phyloP scores from a whole-genome alignment of 2,888 invertebrate species.

The Polymixis lichenea region DNA sequence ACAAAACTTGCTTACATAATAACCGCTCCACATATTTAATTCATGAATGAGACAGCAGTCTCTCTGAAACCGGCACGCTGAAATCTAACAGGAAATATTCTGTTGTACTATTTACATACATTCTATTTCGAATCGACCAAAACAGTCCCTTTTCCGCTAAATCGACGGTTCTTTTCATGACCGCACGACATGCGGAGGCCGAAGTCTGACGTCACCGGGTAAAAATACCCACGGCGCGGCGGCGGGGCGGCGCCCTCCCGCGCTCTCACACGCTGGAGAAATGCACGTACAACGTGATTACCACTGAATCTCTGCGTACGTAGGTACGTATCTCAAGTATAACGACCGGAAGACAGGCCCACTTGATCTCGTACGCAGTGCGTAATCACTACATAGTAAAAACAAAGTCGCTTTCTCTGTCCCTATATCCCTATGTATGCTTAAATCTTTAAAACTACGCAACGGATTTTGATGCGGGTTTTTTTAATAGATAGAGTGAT shows the following conservation, averaged over 20 bases:
- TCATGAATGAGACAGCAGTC: slow-evolving; percentile 11
- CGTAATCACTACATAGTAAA: too few relatives aligned
- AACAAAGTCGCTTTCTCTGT: too few relatives aligned
- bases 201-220: slow-evolving; percentile 79
- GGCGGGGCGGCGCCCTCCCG: slow-evolving; percentile 66
- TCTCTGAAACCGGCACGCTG: background rate
- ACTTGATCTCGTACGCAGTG: slow-evolving; percentile 20
- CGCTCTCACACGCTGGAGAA: slow-evolving; percentile 75
- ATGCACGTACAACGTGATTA: slow-evolving; percentile 65
- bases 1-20: background rate
- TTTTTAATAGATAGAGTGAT: too few relatives aligned
- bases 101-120: slow-evolving; percentile 2
- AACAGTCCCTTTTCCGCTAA: slow-evolving; percentile 58
- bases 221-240: slow-evolving; percentile 77
- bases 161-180: slow-evolving; percentile 67
- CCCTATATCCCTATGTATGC: too few relatives aligned
- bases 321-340: slow-evolving; percentile 24
- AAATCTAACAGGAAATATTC: slow-evolving; percentile 12
- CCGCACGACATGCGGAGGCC: slow-evolving; percentile 72
- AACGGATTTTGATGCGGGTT: too few relatives aligned
- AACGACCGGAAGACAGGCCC: slow-evolving; percentile 50
- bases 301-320: slow-evolving; percentile 26
- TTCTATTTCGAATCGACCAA: slow-evolving; percentile 44
- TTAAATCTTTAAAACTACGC: too few relatives aligned
- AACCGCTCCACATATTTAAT: background rate